Conservation (phyloP, 1,140 invertebrate species). For the Nebria ingens region DNA sequence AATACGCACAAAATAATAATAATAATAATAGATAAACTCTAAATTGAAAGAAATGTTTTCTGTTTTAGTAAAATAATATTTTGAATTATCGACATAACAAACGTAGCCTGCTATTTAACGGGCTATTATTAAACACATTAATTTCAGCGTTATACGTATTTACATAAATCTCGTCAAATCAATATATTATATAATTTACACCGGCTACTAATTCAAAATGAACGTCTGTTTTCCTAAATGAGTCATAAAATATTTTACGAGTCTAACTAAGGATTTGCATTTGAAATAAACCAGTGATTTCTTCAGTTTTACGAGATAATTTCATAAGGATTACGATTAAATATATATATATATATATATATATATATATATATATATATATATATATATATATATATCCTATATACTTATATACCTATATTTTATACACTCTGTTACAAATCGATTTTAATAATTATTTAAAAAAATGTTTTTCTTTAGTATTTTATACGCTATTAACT, state of each 20-base stretch:
- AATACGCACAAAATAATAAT: too few relatives aligned
- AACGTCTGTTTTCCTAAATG: neutral
- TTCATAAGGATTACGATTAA: neutral
- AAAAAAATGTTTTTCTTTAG: too few relatives aligned
- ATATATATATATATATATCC: neutral
- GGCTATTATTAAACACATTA: neutral
- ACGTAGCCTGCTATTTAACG: too few relatives aligned
- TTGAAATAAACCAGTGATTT: neutral
- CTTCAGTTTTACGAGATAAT: too few relatives aligned
- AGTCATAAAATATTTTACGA: neutral
- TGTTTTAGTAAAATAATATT: too few relatives aligned
- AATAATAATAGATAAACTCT: too few relatives aligned
- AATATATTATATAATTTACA: neutral
- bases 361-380: constrained; percentile 1
- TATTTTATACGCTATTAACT: too few relatives aligned
- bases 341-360: neutral
- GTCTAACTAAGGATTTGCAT: neutral
- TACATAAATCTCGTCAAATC: neutral
- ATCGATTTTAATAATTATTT: neutral
- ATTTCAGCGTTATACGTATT: neutral
- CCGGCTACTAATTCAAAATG: neutral
- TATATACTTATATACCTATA: neutral
- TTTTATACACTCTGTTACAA: neutral
- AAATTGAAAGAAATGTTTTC: too few relatives aligned
- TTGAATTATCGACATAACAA: too few relatives aligned